A percentile compares a stretch with the other conserved stretches of the same genome.
Evolutionary conservation across 2,888 invertebrate species (phyloP).

Genomic region (Acleris literana): DNA sequence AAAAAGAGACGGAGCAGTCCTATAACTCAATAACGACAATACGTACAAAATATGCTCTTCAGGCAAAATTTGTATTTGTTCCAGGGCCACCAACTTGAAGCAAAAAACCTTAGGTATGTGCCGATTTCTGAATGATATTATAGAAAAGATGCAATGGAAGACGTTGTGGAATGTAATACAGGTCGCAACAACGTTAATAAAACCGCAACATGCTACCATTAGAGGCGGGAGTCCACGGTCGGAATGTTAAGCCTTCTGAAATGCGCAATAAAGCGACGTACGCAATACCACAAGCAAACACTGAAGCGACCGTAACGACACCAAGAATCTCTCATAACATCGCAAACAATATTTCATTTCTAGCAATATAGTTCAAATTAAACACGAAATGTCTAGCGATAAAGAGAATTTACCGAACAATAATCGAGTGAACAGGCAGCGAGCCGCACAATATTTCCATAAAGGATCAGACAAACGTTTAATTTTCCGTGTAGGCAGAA

Average conservation of each 20-base stretch:
- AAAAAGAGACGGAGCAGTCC: slow-evolving; percentile 46
- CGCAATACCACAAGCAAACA: slow-evolving; percentile 56
- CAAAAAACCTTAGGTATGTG: too few species aligned
- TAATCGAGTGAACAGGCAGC: slow-evolving; percentile 39
- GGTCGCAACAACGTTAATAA: slow-evolving; percentile 68
- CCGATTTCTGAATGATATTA: slow-evolving; percentile 3
- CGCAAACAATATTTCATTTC: slow-evolving; percentile 50
- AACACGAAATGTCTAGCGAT: neutral
- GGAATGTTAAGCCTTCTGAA: slow-evolving; percentile 67
- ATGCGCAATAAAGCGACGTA: slow-evolving; percentile 66
- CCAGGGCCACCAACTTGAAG: too few species aligned
- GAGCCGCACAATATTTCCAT: slow-evolving; percentile 52
- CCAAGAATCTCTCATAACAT: slow-evolving; percentile 46
- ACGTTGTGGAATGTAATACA: slow-evolving; percentile 65
- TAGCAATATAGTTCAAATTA: slow-evolving; percentile 37
- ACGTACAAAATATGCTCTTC: slow-evolving; percentile 37
- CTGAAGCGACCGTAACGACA: slow-evolving; percentile 43
- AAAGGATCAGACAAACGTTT: slow-evolving; percentile 59
- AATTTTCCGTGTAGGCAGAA: slow-evolving; percentile 62
- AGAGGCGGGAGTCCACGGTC: slow-evolving; percentile 57
- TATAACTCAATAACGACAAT: slow-evolving; percentile 39
- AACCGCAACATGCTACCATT: slow-evolving; percentile 70
- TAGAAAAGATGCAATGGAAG: slow-evolving; percentile 48
- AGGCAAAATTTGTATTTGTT: too few species aligned
- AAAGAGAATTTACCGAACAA: slow-evolving; percentile 1